Percentiles rank a stretch among this genome's conserved stretches.
These are phyloP conservation scores for Rhadinocentrus ornatus DNA, from an alignment of 2,797 vertebrate genomes.

Conservation along the genomic window DNA sequence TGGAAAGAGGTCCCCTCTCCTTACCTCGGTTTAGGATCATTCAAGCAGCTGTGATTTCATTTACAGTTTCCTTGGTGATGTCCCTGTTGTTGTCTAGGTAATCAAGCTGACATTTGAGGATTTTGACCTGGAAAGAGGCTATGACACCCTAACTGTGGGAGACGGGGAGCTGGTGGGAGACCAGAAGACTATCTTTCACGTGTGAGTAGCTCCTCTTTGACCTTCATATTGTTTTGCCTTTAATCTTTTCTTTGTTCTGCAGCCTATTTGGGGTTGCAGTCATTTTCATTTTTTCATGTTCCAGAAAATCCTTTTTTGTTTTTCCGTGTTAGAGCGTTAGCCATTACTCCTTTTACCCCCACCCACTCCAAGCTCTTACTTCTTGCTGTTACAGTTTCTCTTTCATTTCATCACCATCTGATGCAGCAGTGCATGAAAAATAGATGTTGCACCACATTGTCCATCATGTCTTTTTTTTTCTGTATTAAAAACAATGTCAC, in stretches of 20 bases:
- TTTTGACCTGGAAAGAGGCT: slow-evolving; percentile 97
- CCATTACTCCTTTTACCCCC: slow-evolving; percentile 20
- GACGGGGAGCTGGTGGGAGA: slow-evolving; percentile 94
- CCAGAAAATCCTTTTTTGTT: slow-evolving; percentile 39
- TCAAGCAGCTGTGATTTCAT: slow-evolving; percentile 44
- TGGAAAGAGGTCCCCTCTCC: slow-evolving; percentile 48
- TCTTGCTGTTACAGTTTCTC: slow-evolving; percentile 58
- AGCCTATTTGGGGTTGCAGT: slow-evolving; percentile 34
- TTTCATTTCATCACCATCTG: slow-evolving; percentile 78
- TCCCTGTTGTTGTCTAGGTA: slow-evolving; percentile 83
- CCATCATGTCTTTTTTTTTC: slow-evolving; percentile 74
- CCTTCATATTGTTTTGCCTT: slow-evolving; percentile 42
- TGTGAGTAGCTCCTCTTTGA: slow-evolving; percentile 87
- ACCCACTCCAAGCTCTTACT: slow-evolving; percentile 27
- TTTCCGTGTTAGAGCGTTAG: slow-evolving; percentile 16
- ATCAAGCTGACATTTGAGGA: slow-evolving; percentile 98
- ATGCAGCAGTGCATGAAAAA: slow-evolving; percentile 73
- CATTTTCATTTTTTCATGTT: slow-evolving; percentile 46
- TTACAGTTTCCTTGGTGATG: slow-evolving; percentile 42
- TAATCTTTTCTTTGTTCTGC: slow-evolving; percentile 41
- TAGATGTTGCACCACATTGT: slow-evolving; percentile 72
- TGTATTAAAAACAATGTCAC: slow-evolving; percentile 75
- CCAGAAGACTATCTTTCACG: slow-evolving; percentile 96
- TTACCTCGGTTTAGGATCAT: slow-evolving; percentile 38
- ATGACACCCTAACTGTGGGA: slow-evolving; percentile 96